These are phyloP conservation scores for Mesocentrotus franciscanus DNA, from an alignment of 53 echinoderm and acorn worm species.

Conservation along the genomic window DNA sequence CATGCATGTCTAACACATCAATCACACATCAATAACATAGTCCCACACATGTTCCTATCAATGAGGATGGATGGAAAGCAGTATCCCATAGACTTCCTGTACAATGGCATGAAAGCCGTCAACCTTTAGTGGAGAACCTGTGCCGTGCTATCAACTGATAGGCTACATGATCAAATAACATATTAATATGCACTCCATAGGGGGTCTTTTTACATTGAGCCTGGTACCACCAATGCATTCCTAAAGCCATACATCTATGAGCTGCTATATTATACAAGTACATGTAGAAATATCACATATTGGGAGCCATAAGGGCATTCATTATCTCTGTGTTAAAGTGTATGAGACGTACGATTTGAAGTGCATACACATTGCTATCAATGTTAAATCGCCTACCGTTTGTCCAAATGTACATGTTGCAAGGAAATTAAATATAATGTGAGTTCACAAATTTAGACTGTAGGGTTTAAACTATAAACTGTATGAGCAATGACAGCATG, in stretches of 20 bases:
- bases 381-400: neutral
- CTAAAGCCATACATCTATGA: neutral
- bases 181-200: slow-evolving; percentile 32
- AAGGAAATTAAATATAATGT: neutral
- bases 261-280: neutral
- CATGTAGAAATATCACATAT: neutral
- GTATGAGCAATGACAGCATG: neutral
- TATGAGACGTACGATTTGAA: no score
- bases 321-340: no score
- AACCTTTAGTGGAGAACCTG: neutral
- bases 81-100: neutral
- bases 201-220: slow-evolving; percentile 21
- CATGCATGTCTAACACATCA: neutral
- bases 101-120: neutral
- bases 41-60: neutral
- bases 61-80: neutral
- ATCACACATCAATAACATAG: neutral
- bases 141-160: neutral
- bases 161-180: slow-evolving; percentile 39
- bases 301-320: no score
- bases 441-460: neutral
- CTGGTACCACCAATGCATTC: neutral
- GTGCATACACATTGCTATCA: neutral
- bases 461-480: neutral
- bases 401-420: neutral